These are phyloP conservation scores for Campoletis sonorensis DNA, from an alignment of 1,140 invertebrate genomes.

Conservation along the genomic window DNA sequence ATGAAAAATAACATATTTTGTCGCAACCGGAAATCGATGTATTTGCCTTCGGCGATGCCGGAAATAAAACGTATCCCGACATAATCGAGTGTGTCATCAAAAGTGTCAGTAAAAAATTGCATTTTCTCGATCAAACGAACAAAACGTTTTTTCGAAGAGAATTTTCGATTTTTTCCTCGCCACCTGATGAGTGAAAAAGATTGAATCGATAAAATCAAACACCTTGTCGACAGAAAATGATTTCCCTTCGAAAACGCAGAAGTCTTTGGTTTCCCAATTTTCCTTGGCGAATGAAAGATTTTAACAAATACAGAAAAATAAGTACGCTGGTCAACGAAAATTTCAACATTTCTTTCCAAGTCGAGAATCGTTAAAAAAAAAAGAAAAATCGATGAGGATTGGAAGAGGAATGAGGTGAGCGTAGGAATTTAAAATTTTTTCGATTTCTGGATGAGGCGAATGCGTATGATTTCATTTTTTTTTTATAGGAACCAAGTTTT, in stretches of 20 bases:
- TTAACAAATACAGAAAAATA: too few species aligned
- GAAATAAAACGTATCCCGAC: conserved; percentile 67
- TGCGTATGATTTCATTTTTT: background rate
- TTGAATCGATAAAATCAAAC: background rate
- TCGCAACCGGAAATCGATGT: conserved; percentile 65
- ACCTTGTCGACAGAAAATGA: too few species aligned
- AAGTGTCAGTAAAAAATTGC: background rate
- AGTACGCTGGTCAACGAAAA: too few species aligned
- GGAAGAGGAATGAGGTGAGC: background rate
- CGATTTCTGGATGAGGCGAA: conserved; percentile 1
- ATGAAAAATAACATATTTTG: conserved; percentile 65
- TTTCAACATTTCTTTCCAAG: too few species aligned
- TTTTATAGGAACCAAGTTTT: conserved; percentile 39
- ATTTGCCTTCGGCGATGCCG: conserved; percentile 55
- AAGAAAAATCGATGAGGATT: too few species aligned
- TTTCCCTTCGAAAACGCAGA: too few species aligned
- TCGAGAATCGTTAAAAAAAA: too few species aligned
- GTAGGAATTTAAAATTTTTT: background rate
- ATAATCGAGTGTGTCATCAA: conserved; percentile 38
- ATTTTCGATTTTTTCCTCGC: background rate
- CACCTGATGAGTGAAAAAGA: background rate
- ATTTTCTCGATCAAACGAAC: background rate
- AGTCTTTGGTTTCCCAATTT: too few species aligned
- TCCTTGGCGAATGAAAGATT: too few species aligned
- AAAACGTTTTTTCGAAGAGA: background rate